A percentile compares a stretch with the other conserved stretches of the same genome.
Evolutionary conservation across 2,797 vertebrate genomes (phyloP).

Genomic region (Mormyrus proboscirostris): DNA sequence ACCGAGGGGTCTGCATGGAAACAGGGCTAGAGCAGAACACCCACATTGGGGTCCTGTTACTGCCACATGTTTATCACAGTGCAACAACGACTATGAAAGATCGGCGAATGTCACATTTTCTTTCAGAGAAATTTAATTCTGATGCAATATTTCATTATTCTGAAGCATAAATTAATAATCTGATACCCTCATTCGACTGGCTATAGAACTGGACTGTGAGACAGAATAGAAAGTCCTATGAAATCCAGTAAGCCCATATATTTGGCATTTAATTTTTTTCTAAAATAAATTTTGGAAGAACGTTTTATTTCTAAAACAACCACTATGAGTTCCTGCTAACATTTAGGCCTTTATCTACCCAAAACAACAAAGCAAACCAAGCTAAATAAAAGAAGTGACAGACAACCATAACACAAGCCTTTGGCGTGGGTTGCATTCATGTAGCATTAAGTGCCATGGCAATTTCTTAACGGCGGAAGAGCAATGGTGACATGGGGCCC

Average conservation of each 20-base stretch:
- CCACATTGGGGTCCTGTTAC: neutral
- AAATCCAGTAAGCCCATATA: neutral
- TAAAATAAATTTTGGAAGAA: neutral
- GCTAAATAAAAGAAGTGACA: constrained; percentile 42
- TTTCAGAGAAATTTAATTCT: neutral
- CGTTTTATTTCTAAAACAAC: neutral
- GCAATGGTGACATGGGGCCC: constrained; percentile 31
- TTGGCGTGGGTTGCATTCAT: constrained; percentile 59
- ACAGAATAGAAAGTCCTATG: neutral
- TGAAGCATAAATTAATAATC: neutral
- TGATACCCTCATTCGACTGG: neutral
- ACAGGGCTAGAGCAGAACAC: neutral
- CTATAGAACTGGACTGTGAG: neutral
- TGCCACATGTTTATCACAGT: neutral
- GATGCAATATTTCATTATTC: neutral
- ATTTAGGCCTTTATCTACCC: neutral
- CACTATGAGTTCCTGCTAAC: neutral
- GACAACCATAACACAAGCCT: constrained; percentile 60
- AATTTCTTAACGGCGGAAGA: constrained; percentile 9
- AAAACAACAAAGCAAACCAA: constrained; percentile 7
- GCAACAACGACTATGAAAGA: neutral
- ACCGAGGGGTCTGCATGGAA: neutral
- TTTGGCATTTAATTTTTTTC: neutral
- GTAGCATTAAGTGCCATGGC: constrained; percentile 28
- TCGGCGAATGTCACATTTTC: neutral